Evolutionary conservation across 2,888 invertebrate species (phyloP), one percentile per base, ranked within the genome.

Genomic region (Idaea straminata): DNA sequence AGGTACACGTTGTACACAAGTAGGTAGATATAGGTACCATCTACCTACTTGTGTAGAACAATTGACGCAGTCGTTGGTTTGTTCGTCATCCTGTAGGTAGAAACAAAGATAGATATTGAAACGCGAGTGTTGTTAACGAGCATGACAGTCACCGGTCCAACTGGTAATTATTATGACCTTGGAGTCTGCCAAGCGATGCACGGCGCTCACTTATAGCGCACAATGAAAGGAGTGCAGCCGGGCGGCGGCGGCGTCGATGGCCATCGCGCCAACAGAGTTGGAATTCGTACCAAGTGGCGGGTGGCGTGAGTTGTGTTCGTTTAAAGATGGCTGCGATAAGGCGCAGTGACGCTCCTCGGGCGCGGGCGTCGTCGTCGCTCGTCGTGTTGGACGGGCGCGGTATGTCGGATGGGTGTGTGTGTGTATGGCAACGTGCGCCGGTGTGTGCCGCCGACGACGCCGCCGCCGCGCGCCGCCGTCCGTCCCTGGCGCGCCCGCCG

Each of bases 261-360:
- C 83, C 83, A 83, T 78, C 82, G 78, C 82, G 79, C 83, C 83
- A 83, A 82, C 86, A 82, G 80, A 78, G 83, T 78, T 86, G 89
- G 89, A 90, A 89, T 91, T 89, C 88, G 86, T 88, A 86, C 86
- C 84, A 85, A 83, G 86, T 82, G 82, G 86, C 84, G 87, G 88
- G 81, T 89, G 86, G 91, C 86, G 91, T 90, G 91, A 84, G 83
- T 79, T 84, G 88, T 81, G 90, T 87, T 90, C 91, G 86, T 90
- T 91, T 88, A 89, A 88, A 91, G 92, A 92, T 92, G 92, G 88
- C 89, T 87, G 85, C 91, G 91, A 92, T 92, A 92, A 92, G 88
- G 88, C 88, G 87, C 79, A 80, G 86, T 89, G 91, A 89, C 90
- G 91, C 87, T 91, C 85, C 81, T 87, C 87, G 88, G 85, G 88